Evolutionary conservation across 1,140 invertebrate genomes (phyloP), one percentile per base, ranked within the genome.

Genomic region (Drosophila pandora): DNA sequence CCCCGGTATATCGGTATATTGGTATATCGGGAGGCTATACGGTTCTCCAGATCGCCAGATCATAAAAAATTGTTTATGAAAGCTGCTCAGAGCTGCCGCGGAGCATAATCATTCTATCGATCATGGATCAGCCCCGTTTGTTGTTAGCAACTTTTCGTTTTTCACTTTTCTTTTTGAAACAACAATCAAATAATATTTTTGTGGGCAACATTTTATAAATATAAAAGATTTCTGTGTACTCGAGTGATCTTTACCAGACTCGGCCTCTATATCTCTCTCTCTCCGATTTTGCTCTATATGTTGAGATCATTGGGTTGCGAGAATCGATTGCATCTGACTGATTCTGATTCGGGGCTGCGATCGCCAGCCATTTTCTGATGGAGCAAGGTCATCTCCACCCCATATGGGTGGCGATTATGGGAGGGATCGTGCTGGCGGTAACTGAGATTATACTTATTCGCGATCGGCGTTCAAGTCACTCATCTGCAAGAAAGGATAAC

Each of bases 171-270:
- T 21, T 53, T 68, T 47, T 39, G 45, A 60, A 78, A 76, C 65
- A 81, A 81, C 68, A 85, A 85, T 85, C 77, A 85, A 87, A 68
- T 81, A 77, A 85, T 80, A 85, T 71, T 87, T 77, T 85, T 84
- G 73, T 71, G 63, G 76, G 68, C 73, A 70, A 84, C 61, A 79
- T 74, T 85, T 85, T 80, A 63, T 65, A 84, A 76, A 84, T 76
- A 80, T 72, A 84, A 80, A 80, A 41, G 61, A 55, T 68, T 73
- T 84, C 68, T 84, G 68, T 84, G 70, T 64, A 59, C 62, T 54
- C 73, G 30, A 52, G 37, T 45, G 61, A 54, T 59, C 55, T 65
- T 30, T 23, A 12, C 28, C 37, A 37, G 34, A 28, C 17, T 39
- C 55, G 53, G 39, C 37, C 37, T 49, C 49, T 53, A 58, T 47